These are phyloP conservation scores for Himalopsyche phryganea DNA, from an alignment of 1,140 invertebrate genomes.

Conservation along the genomic window DNA sequence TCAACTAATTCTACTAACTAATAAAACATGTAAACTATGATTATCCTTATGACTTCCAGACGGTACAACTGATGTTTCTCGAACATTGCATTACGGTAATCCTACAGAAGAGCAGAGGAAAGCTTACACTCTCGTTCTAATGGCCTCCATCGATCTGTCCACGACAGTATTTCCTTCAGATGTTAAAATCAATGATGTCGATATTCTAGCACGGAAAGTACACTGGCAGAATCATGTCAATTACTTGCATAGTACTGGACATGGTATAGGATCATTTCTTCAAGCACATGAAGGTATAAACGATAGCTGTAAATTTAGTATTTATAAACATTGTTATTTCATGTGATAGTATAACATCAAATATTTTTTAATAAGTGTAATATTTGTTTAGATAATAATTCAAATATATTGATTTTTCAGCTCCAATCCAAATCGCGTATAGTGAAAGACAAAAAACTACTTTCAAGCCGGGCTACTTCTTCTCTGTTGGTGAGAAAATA, in stretches of 20 bases:
- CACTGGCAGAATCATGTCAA: slow-evolving; percentile 79
- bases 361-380: background rate
- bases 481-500: slow-evolving; percentile 68
- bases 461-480: slow-evolving; percentile 79
- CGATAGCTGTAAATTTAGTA: slow-evolving; percentile 29
- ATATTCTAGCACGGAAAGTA: slow-evolving; percentile 71
- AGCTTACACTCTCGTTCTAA: slow-evolving; percentile 87
- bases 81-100: slow-evolving; percentile 84
- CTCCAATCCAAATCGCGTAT: slow-evolving; percentile 66
- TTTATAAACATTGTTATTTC: too few relatives aligned
- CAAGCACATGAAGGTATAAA: slow-evolving; percentile 84
- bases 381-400: background rate
- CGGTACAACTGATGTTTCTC: slow-evolving; percentile 90
- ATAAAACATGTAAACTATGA: too few relatives aligned
- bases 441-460: slow-evolving; percentile 51
- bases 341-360: too few relatives aligned
- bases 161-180: slow-evolving; percentile 64
- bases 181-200: slow-evolving; percentile 63
- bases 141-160: slow-evolving; percentile 75
- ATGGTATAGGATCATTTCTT: slow-evolving; percentile 85
- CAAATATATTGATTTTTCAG: slow-evolving; percentile 51
- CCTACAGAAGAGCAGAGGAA: slow-evolving; percentile 73
- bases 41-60: too few relatives aligned
- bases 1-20: slow-evolving; percentile 38
- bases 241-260: slow-evolving; percentile 83